phyloP scores from a whole-genome alignment of 2,113 vertebrate genomes.

The Nesospiza acunhae region DNA sequence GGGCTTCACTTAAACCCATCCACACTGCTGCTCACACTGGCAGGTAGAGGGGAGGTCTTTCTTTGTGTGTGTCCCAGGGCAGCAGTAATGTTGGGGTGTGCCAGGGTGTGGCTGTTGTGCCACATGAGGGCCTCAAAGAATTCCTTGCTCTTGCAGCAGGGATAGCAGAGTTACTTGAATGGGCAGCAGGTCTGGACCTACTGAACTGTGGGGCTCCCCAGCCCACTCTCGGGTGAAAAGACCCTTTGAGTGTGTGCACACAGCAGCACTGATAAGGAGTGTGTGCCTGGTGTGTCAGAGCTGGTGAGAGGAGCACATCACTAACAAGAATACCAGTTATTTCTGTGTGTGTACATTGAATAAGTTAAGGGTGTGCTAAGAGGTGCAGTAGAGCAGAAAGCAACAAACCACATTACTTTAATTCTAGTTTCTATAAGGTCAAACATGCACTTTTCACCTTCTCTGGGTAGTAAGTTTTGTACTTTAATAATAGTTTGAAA shows the following conservation, averaged over 20 bases:
- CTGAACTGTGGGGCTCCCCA: background rate
- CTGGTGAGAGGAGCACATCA: background rate
- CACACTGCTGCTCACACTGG: fast-evolving
- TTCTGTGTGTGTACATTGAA: background rate
- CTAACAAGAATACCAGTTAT: background rate
- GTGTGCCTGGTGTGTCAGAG: background rate
- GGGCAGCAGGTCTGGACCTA: fast-evolving
- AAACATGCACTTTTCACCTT: fast-evolving
- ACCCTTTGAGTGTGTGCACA: background rate
- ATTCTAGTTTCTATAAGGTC: background rate
- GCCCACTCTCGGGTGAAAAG: background rate
- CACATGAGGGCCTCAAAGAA: background rate
- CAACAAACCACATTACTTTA: background rate
- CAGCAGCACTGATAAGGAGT: background rate
- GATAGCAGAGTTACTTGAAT: background rate
- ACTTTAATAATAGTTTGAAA: background rate
- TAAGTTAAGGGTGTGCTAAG: background rate
- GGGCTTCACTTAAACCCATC: background rate
- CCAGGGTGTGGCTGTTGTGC: background rate
- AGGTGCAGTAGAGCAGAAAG: background rate
- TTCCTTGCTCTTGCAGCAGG: background rate
- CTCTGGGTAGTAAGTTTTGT: background rate
- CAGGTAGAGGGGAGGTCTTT: background rate
- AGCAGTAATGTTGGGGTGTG: background rate
- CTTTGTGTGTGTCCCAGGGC: background rate